Base-by-base conservation (phyloP, 1,140 invertebrate genomes). In the Brachionus calyciflorus region DNA sequence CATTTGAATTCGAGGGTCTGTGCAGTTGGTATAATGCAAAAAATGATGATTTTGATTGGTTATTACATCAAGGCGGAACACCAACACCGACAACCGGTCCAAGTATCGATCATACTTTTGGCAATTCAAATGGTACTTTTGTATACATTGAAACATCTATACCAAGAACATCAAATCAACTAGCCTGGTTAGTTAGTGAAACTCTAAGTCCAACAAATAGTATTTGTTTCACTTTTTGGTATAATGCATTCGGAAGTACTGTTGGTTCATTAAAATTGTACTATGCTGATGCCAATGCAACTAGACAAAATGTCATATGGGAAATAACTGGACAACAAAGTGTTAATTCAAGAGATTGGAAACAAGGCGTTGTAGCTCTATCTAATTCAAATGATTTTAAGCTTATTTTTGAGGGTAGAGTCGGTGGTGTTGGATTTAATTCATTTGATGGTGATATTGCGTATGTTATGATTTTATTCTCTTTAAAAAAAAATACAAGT, bases 31-130 rank as follows among this genome's bases (percentile, higher is more conserved):
- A 26, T 7, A 80, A 82, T 57, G 65, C 78, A 28, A 78, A 51
- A 21, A 76, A 76, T 4, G 82, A 81, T 70, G 68, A 73, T 9
- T 79, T 78, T 78, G 79, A 65, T 76, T 79, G n/a, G 80, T 78
- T 78, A n/a, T 33, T 76, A 12, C 37, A 76, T 19, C 41, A 60
- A 69, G 80, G 79, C n/a, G 41, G 48, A 17, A 82, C 81, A n/a
- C 2, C n/a, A n/a, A 77, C 80, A 7, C 5, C 2, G 6, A 46
- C 55, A 14, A 82, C 81, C 37, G 81, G 81, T 5, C 81, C 81
- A 19, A 78, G 63, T 19, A 78, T 77, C 21, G 76, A 77, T 81
- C 91, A 87, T 65, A 65, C 60, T 65, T 21, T 65, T 21, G 30
- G 21, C 40, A 77, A 28, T 63, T 19, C 30, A 21, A 65, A 65